A percentile compares a stretch with the other conserved stretches of the same genome.
These are phyloP conservation scores for Apamea crenata DNA, from an alignment of 2,888 invertebrate genomes.

Conservation along the genomic window DNA sequence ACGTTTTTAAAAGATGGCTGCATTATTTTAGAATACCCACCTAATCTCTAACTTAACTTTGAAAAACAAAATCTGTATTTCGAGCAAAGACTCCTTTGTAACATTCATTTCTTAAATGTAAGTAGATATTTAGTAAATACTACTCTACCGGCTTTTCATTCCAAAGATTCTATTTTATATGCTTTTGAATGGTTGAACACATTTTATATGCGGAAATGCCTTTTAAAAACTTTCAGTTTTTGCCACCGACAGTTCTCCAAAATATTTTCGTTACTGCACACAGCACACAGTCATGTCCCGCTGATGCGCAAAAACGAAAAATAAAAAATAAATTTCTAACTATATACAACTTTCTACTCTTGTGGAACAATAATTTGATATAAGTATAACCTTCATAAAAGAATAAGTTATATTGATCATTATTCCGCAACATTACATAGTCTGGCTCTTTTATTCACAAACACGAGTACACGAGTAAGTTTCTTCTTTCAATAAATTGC, in stretches of 20 bases:
- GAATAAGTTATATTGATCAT: slow-evolving; percentile 34
- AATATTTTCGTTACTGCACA: not conserved
- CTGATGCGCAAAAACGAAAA: not conserved
- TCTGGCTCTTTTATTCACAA: slow-evolving; percentile 39
- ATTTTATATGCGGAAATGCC: not conserved
- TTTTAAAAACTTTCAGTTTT: not conserved
- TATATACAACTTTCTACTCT: slow-evolving; percentile 1
- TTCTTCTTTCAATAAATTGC: slow-evolving; percentile 22
- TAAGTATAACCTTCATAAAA: slow-evolving; percentile 20
- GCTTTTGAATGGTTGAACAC: not conserved
- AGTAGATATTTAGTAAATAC: not conserved
- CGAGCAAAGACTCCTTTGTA: not conserved
- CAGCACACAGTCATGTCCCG: not conserved
- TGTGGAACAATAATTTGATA: slow-evolving; percentile 12
- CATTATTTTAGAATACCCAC: not conserved
- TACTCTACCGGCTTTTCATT: too few species aligned
- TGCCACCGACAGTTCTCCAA: not conserved
- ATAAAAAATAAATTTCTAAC: not conserved
- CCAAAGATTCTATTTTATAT: not conserved
- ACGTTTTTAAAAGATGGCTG: slow-evolving; percentile 1
- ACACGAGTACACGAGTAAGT: not conserved
- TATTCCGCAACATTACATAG: slow-evolving; percentile 39
- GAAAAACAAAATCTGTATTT: not conserved
- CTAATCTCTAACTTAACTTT: not conserved
- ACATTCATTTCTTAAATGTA: not conserved